These are phyloP conservation scores for Phylloscopus trochiloides DNA, from an alignment of 2,113 vertebrate species.

Conservation along the genomic window DNA sequence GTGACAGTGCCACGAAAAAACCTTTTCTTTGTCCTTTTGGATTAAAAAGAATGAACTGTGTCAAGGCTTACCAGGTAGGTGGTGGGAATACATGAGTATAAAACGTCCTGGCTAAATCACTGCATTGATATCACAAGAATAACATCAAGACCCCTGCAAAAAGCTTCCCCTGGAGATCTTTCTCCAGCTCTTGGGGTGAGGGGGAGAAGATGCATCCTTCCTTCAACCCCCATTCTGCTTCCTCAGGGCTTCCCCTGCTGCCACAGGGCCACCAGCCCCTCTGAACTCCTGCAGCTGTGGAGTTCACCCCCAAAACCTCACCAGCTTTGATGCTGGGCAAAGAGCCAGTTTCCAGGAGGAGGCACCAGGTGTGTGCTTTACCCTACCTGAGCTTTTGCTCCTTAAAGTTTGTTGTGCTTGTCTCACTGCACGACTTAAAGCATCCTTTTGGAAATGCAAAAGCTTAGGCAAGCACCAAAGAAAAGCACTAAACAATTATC, in stretches of 20 bases:
- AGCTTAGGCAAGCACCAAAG: neutral
- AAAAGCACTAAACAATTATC: neutral
- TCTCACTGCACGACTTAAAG: neutral
- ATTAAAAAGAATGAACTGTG: neutral
- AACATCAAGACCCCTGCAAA: neutral
- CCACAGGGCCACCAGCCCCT: neutral
- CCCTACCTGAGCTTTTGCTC: neutral
- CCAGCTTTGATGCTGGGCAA: fast-evolving
- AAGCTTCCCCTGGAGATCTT: neutral
- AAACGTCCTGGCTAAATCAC: neutral
- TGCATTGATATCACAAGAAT: neutral
- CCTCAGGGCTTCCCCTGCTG: neutral
- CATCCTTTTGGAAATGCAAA: neutral
- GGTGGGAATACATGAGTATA: neutral
- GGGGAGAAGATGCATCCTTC: neutral
- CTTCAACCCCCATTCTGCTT: neutral
- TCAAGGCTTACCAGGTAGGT: neutral
- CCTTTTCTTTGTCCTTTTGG: neutral
- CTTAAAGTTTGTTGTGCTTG: neutral
- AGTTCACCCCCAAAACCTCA: neutral
- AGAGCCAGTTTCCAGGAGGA: neutral
- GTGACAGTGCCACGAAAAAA: neutral
- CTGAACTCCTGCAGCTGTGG: neutral
- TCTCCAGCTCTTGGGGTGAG: neutral
- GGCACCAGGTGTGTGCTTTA: fast-evolving